Percentiles rank a stretch among this genome's conserved stretches.
phyloP scores from a whole-genome alignment of 2,888 invertebrate species.

The Scaptomyza parva region DNA sequence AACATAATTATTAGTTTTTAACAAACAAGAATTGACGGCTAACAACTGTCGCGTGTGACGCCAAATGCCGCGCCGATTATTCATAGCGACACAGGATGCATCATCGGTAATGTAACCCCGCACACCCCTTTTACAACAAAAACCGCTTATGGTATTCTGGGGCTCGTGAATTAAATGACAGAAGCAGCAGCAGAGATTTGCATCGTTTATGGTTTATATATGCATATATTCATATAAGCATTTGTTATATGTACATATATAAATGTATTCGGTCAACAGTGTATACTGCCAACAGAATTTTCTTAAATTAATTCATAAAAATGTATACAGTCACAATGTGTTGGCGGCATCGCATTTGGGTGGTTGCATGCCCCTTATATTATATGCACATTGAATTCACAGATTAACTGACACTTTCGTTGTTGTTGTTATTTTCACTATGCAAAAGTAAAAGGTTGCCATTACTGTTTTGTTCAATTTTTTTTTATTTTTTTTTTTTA shows the following conservation, averaged over 20 bases:
- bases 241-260: constrained; percentile 24
- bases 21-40: constrained; percentile 70
- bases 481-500: no score
- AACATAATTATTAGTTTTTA: constrained; percentile 18
- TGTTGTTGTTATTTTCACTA: constrained; percentile 5
- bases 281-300: constrained; percentile 71
- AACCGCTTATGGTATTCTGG: constrained; percentile 61
- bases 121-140: constrained; percentile 23
- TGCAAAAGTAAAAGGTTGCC: constrained; percentile 21
- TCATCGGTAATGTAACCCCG: constrained; percentile 51
- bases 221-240: background rate
- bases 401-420: background rate
- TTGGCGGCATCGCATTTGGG: constrained; percentile 45
- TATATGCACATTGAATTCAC: constrained; percentile 11
- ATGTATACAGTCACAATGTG: constrained; percentile 57
- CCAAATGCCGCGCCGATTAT: constrained; percentile 72
- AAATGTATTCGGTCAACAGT: constrained; percentile 54
- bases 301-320: constrained; percentile 83
- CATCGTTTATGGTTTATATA: constrained; percentile 19
- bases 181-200: constrained; percentile 57
- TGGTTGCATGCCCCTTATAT: constrained; percentile 56
- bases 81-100: constrained; percentile 68
- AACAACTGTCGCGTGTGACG: constrained; percentile 77
- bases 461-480: constrained; percentile 18
- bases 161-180: constrained; percentile 73